Evolutionary conservation across 1,140 invertebrate species (phyloP), one percentile per base, ranked within the genome.

Genomic region (Leptinotarsa texana): DNA sequence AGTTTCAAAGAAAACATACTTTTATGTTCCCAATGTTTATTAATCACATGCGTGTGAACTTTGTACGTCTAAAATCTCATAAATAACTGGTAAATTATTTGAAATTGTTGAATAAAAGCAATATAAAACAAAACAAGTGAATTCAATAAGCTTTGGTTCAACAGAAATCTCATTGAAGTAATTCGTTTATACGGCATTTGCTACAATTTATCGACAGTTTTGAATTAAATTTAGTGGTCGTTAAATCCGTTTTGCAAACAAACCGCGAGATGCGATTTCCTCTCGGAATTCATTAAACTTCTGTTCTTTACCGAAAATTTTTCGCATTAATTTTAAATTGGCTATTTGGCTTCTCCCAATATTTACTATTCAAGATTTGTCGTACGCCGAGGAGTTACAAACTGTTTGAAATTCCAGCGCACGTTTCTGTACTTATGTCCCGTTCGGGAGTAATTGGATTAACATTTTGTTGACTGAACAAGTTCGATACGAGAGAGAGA

Each of bases 381-480:
- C 15, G n/a, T 57, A 57, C 15, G 51, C n/a, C 15, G 51, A 57
- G 51, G 17, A 57, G 51, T 57, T 57, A 15, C 15, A 15, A 57
- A 67, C 18, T 42, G 21, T 13, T 27, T 67, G 24, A 42, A 15
- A 42, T 24, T 67, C 24, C 65, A 24, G 27, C 65, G 27, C 65
- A 67, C 65, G 65, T 67, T 42, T 67, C 27, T 5, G 22, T 67
- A 67, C 18, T 67, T 42, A 42, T 42, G 65, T 67, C 65, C 65
- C 65, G 18, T 33, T 67, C 21, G 13, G 65, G 65, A 67, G 18
- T 67, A 67, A 67, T 67, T 13, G 65, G 3, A 67, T 67, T 67
- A 67, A 27, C 24, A 42, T 67, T 21, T 2, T 67, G 13, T 42
- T 70, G 51, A 0, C 51, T 57, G n/a, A 57, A 42, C 33, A 33